phyloP scores from a whole-genome alignment of 1,140 invertebrate species.

The Antheraea pernyi region DNA sequence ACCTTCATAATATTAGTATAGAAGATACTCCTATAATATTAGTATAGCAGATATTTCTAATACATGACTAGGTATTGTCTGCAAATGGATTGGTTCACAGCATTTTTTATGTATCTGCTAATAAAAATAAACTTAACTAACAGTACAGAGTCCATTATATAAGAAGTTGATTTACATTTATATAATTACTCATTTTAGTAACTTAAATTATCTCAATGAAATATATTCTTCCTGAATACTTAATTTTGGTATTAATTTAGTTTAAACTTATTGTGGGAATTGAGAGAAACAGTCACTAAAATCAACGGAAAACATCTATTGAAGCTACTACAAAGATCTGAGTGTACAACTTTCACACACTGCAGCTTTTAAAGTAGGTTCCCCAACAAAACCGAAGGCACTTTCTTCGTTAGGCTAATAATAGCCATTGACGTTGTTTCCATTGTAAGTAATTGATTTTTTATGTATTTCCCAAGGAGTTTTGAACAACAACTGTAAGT shows the following conservation, averaged over 20 bases:
- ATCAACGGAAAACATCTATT: not conserved
- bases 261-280: not conserved
- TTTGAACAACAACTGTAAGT: too few species aligned
- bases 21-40: too few species aligned
- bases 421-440: not conserved
- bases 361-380: not conserved
- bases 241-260: not conserved
- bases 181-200: not conserved
- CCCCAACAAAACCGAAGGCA: constrained; percentile 16
- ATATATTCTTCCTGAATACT: not conserved
- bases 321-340: not conserved
- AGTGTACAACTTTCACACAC: not conserved
- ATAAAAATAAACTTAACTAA: too few species aligned
- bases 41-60: too few species aligned
- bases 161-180: not conserved
- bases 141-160: not conserved
- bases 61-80: too few species aligned
- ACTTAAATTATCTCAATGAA: not conserved
- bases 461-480: not conserved
- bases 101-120: too few species aligned
- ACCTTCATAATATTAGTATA: too few species aligned
- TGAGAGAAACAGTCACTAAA: not conserved
- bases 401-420: constrained; percentile 18
- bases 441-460: not conserved
- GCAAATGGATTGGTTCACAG: too few species aligned